These are phyloP conservation scores for Desoria tigrina DNA, from an alignment of 2,888 invertebrate species.

Conservation along the genomic window DNA sequence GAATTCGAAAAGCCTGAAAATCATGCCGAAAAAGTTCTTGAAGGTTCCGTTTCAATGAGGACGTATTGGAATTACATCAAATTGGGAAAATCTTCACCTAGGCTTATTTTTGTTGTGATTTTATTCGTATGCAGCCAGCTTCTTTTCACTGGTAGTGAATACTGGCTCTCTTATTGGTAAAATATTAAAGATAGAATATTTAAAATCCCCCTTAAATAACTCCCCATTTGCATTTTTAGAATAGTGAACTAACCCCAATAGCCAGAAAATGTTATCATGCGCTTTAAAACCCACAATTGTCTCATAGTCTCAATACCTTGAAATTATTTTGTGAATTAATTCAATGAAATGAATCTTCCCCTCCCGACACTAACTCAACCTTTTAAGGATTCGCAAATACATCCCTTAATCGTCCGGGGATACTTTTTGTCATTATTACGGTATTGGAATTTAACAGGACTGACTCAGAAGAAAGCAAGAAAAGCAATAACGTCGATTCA, in stretches of 20 bases:
- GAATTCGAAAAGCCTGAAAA: constrained; percentile 12
- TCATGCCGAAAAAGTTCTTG: constrained; percentile 27
- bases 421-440: background rate
- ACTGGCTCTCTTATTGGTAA: constrained; percentile 74
- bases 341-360: no score
- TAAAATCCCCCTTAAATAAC: no score
- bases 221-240: no score
- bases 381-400: no score
- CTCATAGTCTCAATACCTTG: no score
- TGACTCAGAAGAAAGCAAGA: constrained; percentile 27
- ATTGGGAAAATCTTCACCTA: constrained; percentile 35
- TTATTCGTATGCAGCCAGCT: constrained; percentile 65
- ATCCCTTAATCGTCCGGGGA: no score
- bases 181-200: constrained; percentile 41
- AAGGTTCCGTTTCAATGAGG: constrained; percentile 38
- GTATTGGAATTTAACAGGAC: constrained; percentile 23
- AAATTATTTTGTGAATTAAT: no score
- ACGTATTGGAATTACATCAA: constrained; percentile 58
- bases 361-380: no score
- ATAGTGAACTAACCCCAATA: no score
- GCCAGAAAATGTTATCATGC: no score
- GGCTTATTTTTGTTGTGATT: constrained; percentile 60
- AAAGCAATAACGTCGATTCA: background rate
- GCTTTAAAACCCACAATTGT: no score
- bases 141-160: constrained; percentile 69